phyloP scores from a whole-genome alignment of 2,113 vertebrate species.

The Heptranchias perlo region DNA sequence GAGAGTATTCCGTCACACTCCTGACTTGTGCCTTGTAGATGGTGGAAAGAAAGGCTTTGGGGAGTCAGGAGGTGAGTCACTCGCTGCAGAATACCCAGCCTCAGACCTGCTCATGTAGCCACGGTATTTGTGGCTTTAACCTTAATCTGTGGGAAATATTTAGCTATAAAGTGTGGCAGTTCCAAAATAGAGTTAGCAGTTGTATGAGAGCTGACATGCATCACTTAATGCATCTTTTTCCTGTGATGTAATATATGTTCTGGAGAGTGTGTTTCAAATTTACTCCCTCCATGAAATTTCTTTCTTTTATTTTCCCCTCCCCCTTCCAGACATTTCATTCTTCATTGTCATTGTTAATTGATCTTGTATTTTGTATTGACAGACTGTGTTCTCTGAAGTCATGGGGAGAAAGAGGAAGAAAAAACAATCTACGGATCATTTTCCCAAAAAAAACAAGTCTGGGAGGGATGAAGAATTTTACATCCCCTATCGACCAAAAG shows the following conservation, averaged over 20 bases:
- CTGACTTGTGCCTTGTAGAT: no score
- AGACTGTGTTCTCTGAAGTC: slow-evolving; percentile 73
- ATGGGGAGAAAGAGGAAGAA: slow-evolving; percentile 63
- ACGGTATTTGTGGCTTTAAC: background rate
- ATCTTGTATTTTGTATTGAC: slow-evolving; percentile 40
- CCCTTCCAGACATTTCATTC: background rate
- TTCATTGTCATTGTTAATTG: background rate
- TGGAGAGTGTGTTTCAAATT: background rate
- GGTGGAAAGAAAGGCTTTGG: no score
- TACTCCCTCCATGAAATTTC: background rate
- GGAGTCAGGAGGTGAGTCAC: no score
- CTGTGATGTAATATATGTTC: background rate
- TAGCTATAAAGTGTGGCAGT: background rate
- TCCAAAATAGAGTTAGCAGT: background rate
- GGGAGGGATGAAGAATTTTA: slow-evolving; percentile 71
- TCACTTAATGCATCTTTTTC: background rate
- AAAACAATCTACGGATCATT: fast-evolving
- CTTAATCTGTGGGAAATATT: background rate
- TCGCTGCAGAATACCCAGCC: no score
- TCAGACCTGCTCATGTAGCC: no score
- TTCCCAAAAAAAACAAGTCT: slow-evolving; percentile 53
- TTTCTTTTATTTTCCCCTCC: background rate
- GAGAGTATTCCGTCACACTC: no score
- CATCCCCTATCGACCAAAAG: slow-evolving; percentile 85
- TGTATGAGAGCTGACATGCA: background rate